phyloP scores from a whole-genome alignment of 2,888 invertebrate species.

The Sussaba pulchella region DNA sequence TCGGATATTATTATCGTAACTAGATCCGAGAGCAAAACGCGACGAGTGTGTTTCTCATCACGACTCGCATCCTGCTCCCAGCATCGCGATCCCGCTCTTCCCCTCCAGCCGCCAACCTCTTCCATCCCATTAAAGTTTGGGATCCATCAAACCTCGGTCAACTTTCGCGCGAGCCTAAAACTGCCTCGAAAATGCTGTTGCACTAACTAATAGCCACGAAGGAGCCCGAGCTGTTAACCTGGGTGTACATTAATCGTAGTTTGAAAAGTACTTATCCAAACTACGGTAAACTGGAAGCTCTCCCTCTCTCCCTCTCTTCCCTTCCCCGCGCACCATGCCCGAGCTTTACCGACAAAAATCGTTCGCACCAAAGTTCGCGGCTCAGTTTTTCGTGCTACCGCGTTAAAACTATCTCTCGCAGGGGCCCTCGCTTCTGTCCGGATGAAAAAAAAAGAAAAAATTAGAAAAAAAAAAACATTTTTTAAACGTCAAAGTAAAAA shows the following conservation, averaged over 20 bases:
- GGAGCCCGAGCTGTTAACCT: slow-evolving; percentile 53
- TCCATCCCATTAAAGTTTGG: slow-evolving; percentile 23
- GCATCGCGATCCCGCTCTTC: background rate
- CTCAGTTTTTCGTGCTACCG: slow-evolving; percentile 34
- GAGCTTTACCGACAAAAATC: slow-evolving; percentile 54
- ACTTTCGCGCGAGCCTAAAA: slow-evolving; percentile 41
- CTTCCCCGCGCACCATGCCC: too few species aligned
- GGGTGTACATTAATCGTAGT: slow-evolving; percentile 60
- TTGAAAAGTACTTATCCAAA: slow-evolving; percentile 64
- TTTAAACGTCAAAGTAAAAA: background rate
- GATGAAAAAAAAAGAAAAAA: background rate
- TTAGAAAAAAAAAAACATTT: background rate
- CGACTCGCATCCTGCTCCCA: background rate
- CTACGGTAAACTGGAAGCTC: slow-evolving; percentile 60
- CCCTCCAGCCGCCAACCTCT: background rate
- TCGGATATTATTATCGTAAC: slow-evolving; percentile 23
- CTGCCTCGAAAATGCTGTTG: slow-evolving; percentile 56
- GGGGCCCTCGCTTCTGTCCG: background rate
- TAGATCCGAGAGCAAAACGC: slow-evolving; percentile 16
- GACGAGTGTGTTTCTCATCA: slow-evolving; percentile 3
- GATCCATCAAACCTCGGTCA: slow-evolving; percentile 42
- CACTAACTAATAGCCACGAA: slow-evolving; percentile 58
- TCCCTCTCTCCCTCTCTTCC: too few species aligned
- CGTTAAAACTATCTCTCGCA: slow-evolving; percentile 17
- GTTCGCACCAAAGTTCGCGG: slow-evolving; percentile 16